Conservation (phyloP, 1,140 invertebrate species). For the Nymphalis io region DNA sequence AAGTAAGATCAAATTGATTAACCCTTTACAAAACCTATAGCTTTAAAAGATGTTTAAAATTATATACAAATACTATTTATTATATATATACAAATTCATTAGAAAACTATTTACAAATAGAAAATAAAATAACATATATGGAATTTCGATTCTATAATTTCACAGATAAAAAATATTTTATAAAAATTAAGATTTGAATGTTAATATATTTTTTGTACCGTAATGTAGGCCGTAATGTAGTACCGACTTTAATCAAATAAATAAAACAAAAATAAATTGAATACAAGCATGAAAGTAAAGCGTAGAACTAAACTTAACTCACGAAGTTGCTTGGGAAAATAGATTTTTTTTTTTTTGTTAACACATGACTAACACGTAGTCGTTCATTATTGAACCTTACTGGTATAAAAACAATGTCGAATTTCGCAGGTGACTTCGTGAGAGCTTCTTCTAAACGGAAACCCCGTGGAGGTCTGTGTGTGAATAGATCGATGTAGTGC, state of each 20-base stretch:
- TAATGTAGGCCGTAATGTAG: too few species aligned
- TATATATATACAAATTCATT: too few species aligned
- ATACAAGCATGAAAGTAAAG: slow-evolving; percentile 54
- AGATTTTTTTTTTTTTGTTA: slow-evolving; percentile 47
- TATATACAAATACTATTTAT: background rate
- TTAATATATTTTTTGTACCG: too few species aligned
- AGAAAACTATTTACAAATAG: too few species aligned
- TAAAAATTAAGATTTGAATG: too few species aligned
- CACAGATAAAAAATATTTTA: background rate
- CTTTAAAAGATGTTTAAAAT: background rate
- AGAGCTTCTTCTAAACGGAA: slow-evolving; percentile 70
- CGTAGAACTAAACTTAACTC: slow-evolving; percentile 60
- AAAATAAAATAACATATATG: too few species aligned
- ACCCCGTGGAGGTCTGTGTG: slow-evolving; percentile 71
- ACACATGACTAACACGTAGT: slow-evolving; percentile 62
- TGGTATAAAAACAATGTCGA: slow-evolving; percentile 55
- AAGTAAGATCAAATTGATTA: background rate
- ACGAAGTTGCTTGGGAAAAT: slow-evolving; percentile 73
- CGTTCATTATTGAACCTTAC: slow-evolving; percentile 49
- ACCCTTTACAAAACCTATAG: too few species aligned
- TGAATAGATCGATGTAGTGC: slow-evolving; percentile 77
- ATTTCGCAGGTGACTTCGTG: slow-evolving; percentile 80
- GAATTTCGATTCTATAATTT: too few species aligned
- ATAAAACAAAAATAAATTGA: slow-evolving; percentile 30
- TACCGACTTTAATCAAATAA: slow-evolving; percentile 11